Conservation (phyloP, 2,888 invertebrate genomes). For the Drosophila greeni region DNA sequence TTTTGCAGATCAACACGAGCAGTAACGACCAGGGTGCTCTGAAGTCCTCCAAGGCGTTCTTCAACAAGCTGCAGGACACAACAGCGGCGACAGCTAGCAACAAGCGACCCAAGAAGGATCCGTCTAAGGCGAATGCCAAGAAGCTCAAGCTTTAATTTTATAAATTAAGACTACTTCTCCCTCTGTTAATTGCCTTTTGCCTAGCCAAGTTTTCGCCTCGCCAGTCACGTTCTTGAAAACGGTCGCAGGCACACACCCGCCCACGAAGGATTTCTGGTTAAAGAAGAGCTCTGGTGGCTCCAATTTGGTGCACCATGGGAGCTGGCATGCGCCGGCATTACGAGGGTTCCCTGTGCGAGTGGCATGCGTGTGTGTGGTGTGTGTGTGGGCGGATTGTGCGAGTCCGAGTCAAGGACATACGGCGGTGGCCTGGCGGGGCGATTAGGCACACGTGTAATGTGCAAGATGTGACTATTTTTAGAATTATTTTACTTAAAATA, state of each 20-base stretch:
- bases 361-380: constrained; percentile 5
- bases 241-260: constrained; percentile 10
- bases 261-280: constrained; percentile 9
- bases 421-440: constrained; percentile 15
- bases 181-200: constrained; percentile 48
- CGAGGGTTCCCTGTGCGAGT: constrained; percentile 14
- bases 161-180: constrained; percentile 28
- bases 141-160: constrained; percentile 82
- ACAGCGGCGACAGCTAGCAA: constrained; percentile 78
- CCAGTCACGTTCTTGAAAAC: constrained; percentile 58
- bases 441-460: constrained; percentile 56
- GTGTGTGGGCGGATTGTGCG: constrained; percentile 14
- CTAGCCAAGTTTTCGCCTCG: constrained; percentile 15
- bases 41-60: constrained; percentile 91
- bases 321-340: constrained; percentile 47
- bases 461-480: constrained; percentile 53
- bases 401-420: constrained; percentile 51
- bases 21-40: constrained; percentile 79
- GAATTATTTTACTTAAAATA: constrained; percentile 42
- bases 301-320: constrained; percentile 57
- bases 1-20: constrained; percentile 68
- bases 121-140: constrained; percentile 81
- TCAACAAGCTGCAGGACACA: constrained; percentile 90
- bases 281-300: constrained; percentile 26
- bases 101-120: constrained; percentile 72